These are phyloP conservation scores for Elymnias hypermnestra DNA, from an alignment of 1,140 invertebrate genomes.

Conservation along the genomic window DNA sequence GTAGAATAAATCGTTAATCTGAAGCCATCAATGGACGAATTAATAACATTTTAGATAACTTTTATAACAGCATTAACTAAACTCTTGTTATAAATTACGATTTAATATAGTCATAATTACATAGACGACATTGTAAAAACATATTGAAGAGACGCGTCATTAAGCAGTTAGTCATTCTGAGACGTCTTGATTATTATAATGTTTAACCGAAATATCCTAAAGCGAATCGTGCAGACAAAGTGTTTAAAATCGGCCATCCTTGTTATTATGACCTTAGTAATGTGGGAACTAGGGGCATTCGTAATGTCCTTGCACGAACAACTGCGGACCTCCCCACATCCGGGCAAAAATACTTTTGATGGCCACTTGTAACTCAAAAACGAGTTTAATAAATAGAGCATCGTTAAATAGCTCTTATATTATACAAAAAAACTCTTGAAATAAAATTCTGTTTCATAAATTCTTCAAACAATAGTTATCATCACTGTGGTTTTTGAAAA, in stretches of 20 bases:
- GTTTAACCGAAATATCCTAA: constrained; percentile 11
- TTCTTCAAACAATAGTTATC: constrained; percentile 7
- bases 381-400: too few relatives aligned
- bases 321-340: constrained; percentile 42
- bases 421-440: background rate
- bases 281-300: constrained; percentile 42
- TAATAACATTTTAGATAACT: too few relatives aligned
- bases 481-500: too few relatives aligned
- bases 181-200: too few relatives aligned
- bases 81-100: too few relatives aligned
- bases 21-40: too few relatives aligned
- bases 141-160: too few relatives aligned
- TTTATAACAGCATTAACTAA: too few relatives aligned
- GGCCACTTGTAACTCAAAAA: constrained; percentile 6
- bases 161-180: too few relatives aligned
- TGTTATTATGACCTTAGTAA: constrained; percentile 36
- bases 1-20: too few relatives aligned
- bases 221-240: constrained; percentile 22
- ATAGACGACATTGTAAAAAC: too few relatives aligned
- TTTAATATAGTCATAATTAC: too few relatives aligned
- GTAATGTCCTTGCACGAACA: constrained; percentile 44
- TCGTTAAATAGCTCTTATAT: background rate
- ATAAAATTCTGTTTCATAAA: constrained; percentile 10
- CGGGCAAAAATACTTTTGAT: constrained; percentile 19
- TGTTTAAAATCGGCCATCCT: constrained; percentile 20